Evolutionary conservation across 2,888 invertebrate species (phyloP), one percentile per base, ranked within the genome.

Genomic region (Diarsia rubi): DNA sequence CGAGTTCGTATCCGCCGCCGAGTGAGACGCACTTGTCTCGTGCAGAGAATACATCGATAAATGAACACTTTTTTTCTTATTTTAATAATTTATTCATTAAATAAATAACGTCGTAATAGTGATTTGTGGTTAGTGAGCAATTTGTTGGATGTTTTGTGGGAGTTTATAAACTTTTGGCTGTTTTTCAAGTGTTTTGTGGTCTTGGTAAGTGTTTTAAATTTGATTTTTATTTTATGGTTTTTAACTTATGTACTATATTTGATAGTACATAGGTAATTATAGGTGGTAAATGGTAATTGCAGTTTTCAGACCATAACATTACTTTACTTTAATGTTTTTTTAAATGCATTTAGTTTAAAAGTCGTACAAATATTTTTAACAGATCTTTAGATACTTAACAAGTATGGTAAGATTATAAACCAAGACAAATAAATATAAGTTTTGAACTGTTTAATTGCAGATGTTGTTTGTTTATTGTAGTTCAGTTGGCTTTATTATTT

Each of bases 21-120:
- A 76, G 83, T 64, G 78, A 69, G 87, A 75, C 88, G 88, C 83
- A 31, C 52, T 37, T 9, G 54, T 57, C 71, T 54, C 75, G 76
- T 47, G 19, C 45, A 59, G 49, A 54, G 54, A 78, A 73, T 49
- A 71, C 80, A 77, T 74, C 80, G 76, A 70, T 65, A 64, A 54
- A 78, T 74, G 16, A 31, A 31, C 59, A 73, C 74, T 78, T 79
- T 9, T n/a, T 70, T 21, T 52, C 5, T 69, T 31, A 12, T 67
- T 49, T 49, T 1, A 63, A 74, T 72, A 42, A 57, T 52, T 45
- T n/a, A 68, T 73, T 74, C 69, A 27, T 73, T 73, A 21, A n/a
- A 52, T 54, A 57, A 31, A 47, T 31, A 64, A 67, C 37, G 79
- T 71, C 12, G 24, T 59, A 27, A 21, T 54, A 37, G 69, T 73